Evolutionary conservation across 2,797 vertebrate genomes (phyloP), one percentile per base, ranked within the genome.

Genomic region (Galagoides demidoff): DNA sequence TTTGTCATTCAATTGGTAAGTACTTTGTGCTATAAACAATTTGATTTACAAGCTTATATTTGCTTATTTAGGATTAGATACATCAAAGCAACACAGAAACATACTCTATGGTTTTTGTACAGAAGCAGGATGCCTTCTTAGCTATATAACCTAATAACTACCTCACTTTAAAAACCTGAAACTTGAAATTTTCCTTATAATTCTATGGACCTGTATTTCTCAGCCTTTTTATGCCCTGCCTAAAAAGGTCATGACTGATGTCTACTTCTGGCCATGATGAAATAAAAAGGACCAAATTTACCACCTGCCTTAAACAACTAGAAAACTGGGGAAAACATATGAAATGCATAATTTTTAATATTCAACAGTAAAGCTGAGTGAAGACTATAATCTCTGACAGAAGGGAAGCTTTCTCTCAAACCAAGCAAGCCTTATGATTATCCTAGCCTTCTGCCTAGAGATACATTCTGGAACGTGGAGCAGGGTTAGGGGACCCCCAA

Each of bases 41-140:
- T 95, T 90, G 90, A 93, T 83, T 93, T 78, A 90, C 3, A 83
- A 78, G 70, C 43, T 71, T 87, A 88, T 66, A 6, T 87, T 66
- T 78, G 71, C 19, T 73, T 25, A 59, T 59, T 77, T 87, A 87
- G 45, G 71, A 84, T 90, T 78, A 73, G 52, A 23, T 39, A 85
- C 59, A 90, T 82, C 86, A 78, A 66, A 85, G 78, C 73, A 79
- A 78, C 19, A 23, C 55, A 49, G 57, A 9, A 57, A 29, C 61
- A 57, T 20, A 71, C 70, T 71, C 61, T 52, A 81, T 34, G 5
- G 49, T 63, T 34, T 57, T 43, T 59, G 10, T 12, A 20, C 10
- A 85, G 66, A 85, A 92, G 76, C 59, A 49, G 85, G 43, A 71
- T 57, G 55, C 29, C 71, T 70, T 91, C 61, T 79, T 45, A 88